A percentile compares a stretch with the other conserved stretches of the same genome.
phyloP scores from a whole-genome alignment of 2,113 vertebrate genomes.

The Merops nubicus region DNA sequence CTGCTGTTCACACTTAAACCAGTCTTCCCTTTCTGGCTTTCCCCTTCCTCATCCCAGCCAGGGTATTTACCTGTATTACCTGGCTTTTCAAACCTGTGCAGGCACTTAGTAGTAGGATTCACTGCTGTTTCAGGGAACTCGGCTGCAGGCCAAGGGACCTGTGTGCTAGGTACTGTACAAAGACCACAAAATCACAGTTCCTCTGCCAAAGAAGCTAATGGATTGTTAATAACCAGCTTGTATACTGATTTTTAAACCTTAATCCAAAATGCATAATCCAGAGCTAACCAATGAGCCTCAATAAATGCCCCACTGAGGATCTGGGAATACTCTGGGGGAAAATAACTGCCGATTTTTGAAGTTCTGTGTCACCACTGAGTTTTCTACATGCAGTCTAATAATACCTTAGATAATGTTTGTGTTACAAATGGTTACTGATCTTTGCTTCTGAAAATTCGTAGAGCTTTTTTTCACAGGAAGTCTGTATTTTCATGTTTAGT shows the following conservation, averaged over 20 bases:
- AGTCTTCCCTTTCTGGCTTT: neutral
- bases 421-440: fast-evolving
- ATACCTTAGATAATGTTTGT: neutral
- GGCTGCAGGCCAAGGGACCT: neutral
- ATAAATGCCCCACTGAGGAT: neutral
- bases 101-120: neutral
- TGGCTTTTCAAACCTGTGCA: neutral
- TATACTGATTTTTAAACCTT: neutral
- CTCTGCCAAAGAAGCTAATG: neutral
- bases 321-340: neutral
- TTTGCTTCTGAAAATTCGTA: neutral
- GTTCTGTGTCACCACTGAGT: neutral
- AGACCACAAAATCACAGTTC: neutral
- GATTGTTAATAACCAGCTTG: neutral
- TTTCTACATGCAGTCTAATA: neutral
- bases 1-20: neutral
- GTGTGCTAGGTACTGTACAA: neutral
- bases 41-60: neutral
- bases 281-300: neutral
- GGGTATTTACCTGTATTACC: neutral
- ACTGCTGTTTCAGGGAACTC: neutral
- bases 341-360: neutral
- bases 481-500: neutral
- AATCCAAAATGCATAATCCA: neutral
- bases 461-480: neutral